These are phyloP conservation scores for Oceanodroma leucorhoa DNA, from an alignment of 2,797 vertebrate species.

Conservation along the genomic window DNA sequence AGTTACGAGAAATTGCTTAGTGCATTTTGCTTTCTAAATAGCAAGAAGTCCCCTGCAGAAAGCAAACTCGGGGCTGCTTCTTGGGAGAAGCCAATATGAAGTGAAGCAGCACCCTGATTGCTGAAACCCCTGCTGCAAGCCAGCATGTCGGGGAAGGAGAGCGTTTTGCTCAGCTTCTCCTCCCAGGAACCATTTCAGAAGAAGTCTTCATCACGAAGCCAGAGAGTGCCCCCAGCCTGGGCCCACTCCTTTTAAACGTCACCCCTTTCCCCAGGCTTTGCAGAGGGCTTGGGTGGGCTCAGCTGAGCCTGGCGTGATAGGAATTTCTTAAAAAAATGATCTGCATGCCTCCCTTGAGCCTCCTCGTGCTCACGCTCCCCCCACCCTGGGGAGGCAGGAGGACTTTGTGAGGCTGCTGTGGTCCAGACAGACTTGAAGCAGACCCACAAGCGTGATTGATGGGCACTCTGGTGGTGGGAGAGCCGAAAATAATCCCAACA, in stretches of 20 bases:
- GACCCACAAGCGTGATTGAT: constrained; percentile 60
- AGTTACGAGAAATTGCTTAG: not conserved
- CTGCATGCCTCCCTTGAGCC: constrained; percentile 22
- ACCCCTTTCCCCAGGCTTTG: not conserved
- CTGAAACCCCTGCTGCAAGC: not conserved
- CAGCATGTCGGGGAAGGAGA: not conserved
- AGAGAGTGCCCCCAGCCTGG: accelerated
- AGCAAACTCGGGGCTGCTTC: not conserved
- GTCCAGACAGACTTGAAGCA: constrained; percentile 7
- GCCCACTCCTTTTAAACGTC: not conserved
- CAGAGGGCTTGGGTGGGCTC: not conserved
- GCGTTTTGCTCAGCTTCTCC: accelerated
- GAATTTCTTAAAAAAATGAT: constrained; percentile 23
- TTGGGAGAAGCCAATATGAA: not conserved
- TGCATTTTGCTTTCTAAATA: not conserved
- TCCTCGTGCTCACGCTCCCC: not conserved
- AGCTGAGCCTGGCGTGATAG: not conserved
- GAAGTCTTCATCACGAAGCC: not conserved
- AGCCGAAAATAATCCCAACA: constrained; percentile 74
- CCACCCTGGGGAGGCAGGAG: not conserved
- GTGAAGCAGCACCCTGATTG: not conserved
- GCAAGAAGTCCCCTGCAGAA: not conserved
- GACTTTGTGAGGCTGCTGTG: not conserved
- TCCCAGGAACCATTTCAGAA: not conserved
- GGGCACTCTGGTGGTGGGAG: constrained; percentile 48